Evolutionary conservation across 1,140 invertebrate genomes (phyloP).

Genomic region (Cecropterus lyciades): DNA sequence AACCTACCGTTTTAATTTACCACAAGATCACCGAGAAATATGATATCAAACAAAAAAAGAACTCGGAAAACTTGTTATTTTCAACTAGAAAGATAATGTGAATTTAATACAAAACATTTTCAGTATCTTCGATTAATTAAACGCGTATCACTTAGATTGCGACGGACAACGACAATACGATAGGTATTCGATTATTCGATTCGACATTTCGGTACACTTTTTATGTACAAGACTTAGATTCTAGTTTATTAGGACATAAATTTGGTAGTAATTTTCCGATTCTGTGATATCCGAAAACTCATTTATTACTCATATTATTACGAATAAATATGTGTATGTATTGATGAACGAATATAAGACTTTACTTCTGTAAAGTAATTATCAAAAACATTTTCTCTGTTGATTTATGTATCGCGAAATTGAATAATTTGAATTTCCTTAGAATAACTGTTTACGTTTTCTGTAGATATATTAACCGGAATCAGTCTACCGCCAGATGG

Average conservation of each 20-base stretch:
- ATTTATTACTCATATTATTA: no score
- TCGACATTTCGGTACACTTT: slow-evolving; percentile 37
- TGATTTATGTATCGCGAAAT: no score
- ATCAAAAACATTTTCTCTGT: no score
- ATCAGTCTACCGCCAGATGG: no score
- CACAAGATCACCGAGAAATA: slow-evolving; percentile 51
- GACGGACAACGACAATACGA: slow-evolving; percentile 42
- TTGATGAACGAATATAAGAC: no score
- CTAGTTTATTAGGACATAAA: not conserved
- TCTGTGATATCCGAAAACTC: no score
- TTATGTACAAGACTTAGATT: slow-evolving; percentile 12
- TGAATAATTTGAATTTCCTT: no score
- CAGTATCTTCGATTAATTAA: slow-evolving; percentile 46
- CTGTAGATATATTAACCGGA: no score
- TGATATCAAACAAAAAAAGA: slow-evolving; percentile 19
- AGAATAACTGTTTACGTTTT: no score
- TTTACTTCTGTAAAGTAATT: no score
- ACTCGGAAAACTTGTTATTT: slow-evolving; percentile 27
- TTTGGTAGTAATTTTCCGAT: not conserved
- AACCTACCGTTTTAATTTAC: slow-evolving; percentile 51
- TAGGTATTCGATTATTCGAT: slow-evolving; percentile 12
- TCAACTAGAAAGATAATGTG: slow-evolving; percentile 39
- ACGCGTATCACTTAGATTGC: slow-evolving; percentile 49
- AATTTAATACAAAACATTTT: slow-evolving; percentile 53
- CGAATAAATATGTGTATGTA: no score